Percentiles rank a stretch among this genome's conserved stretches.
Conservation (phyloP, 2,888 invertebrate genomes). For the Tineola bisselliella region DNA sequence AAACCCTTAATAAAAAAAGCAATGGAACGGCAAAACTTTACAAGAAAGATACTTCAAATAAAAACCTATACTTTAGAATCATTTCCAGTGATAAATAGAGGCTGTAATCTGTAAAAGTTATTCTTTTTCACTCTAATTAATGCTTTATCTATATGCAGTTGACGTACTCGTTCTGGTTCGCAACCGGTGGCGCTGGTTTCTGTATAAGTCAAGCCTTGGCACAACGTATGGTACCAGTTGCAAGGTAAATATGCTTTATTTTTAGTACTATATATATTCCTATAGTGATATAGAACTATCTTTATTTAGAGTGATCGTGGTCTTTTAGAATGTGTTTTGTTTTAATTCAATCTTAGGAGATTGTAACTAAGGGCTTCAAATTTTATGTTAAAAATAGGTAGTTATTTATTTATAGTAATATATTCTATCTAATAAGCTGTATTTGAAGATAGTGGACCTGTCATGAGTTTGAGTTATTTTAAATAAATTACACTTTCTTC, state of each 20-base stretch:
- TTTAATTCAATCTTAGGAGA: no score
- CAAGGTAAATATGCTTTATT: constrained; percentile 68
- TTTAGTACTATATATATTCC: neutral
- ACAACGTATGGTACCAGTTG: constrained; percentile 85
- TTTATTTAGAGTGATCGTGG: no score
- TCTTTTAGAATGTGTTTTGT: no score
- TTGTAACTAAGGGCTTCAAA: no score
- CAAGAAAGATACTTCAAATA: neutral
- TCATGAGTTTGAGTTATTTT: no score
- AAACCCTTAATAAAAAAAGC: no score
- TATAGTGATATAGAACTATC: neutral
- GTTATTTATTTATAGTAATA: no score
- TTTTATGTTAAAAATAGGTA: no score
- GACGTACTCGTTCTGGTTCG: constrained; percentile 91
- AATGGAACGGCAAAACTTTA: no score
- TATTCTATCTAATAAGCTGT: no score
- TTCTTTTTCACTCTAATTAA: neutral
- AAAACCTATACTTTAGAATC: neutral
- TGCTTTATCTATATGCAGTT: constrained; percentile 62
- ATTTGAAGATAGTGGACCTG: no score
- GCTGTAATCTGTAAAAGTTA: neutral
- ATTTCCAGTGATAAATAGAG: neutral
- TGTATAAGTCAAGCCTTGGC: constrained; percentile 87
- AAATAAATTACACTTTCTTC: no score
- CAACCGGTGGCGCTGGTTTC: constrained; percentile 93